These are phyloP conservation scores for Chaenogobius annularis DNA, from an alignment of 2,113 vertebrate species.

Conservation along the genomic window DNA sequence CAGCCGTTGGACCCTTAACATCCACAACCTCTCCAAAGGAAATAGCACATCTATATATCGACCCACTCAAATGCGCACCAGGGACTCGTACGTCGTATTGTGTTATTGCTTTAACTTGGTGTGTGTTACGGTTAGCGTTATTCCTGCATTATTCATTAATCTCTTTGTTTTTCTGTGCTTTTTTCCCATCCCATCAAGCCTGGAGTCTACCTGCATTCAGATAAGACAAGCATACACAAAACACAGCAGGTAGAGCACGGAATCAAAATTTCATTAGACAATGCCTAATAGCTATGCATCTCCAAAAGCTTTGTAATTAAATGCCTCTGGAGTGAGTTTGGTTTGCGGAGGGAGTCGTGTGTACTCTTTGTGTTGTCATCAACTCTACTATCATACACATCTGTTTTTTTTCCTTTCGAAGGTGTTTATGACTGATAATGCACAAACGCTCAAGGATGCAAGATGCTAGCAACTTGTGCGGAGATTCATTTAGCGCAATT, in stretches of 20 bases:
- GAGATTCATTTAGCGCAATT: not conserved
- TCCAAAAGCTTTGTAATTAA: constrained; percentile 43
- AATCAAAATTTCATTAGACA: constrained; percentile 30
- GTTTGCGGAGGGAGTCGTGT: constrained; percentile 26
- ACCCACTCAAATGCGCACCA: not conserved
- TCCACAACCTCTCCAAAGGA: constrained; percentile 10
- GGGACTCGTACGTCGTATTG: constrained; percentile 17
- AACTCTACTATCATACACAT: constrained; percentile 23
- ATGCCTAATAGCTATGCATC: constrained; percentile 27
- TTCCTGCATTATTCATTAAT: constrained; percentile 57
- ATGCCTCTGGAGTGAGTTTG: constrained; percentile 26
- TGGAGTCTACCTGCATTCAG: constrained; percentile 44
- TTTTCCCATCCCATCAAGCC: constrained; percentile 42
- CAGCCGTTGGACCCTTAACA: constrained; percentile 22
- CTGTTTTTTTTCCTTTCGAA: constrained; percentile 1
- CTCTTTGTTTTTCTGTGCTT: constrained; percentile 48
- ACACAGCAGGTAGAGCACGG: constrained; percentile 27
- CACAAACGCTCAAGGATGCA: constrained; percentile 10
- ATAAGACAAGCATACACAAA: constrained; percentile 22
- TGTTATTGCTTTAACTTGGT: constrained; percentile 7
- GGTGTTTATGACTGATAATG: constrained; percentile 44
- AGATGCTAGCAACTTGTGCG: not conserved
- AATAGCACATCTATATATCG: not conserved
- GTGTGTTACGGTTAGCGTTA: not conserved
- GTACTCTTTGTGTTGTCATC: constrained; percentile 18